Conservation (phyloP, 2,888 invertebrate species). For the Rhodophaea formosa region DNA sequence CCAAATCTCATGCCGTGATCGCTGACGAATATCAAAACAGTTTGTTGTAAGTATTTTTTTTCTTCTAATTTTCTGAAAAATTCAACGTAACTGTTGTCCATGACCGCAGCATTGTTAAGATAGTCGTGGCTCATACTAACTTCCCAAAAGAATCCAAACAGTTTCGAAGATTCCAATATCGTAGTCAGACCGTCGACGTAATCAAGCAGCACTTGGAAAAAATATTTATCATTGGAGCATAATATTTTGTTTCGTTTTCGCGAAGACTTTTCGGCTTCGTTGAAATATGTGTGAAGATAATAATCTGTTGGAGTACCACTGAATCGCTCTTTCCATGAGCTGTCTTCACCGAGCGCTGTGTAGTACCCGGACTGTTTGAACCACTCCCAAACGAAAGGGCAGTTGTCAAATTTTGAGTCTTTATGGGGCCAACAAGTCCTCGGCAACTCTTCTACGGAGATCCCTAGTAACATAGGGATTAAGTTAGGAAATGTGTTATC, state of each 20-base stretch:
- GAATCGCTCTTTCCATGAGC: slow-evolving; percentile 87
- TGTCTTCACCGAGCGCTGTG: slow-evolving; percentile 86
- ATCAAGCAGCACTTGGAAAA: slow-evolving; percentile 85
- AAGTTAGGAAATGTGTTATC: slow-evolving; percentile 97
- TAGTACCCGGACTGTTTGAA: slow-evolving; percentile 92
- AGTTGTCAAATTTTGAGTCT: slow-evolving; percentile 82
- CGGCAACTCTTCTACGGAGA: slow-evolving; percentile 83
- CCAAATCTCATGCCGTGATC: slow-evolving; percentile 96
- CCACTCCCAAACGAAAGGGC: slow-evolving; percentile 77
- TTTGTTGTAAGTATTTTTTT: slow-evolving; percentile 48
- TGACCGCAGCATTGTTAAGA: slow-evolving; percentile 87
- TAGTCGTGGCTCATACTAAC: slow-evolving; percentile 91
- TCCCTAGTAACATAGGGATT: slow-evolving; percentile 88
- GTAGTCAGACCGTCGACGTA: slow-evolving; percentile 84
- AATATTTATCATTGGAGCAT: slow-evolving; percentile 86
- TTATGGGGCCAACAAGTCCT: slow-evolving; percentile 82
- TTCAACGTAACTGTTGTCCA: slow-evolving; percentile 83
- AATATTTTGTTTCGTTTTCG: slow-evolving; percentile 84
- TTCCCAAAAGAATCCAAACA: slow-evolving; percentile 93
- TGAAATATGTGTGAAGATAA: not conserved
- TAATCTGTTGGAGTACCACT: not conserved
- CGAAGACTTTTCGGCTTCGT: slow-evolving; percentile 60
- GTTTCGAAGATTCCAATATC: slow-evolving; percentile 79
- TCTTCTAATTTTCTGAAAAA: slow-evolving; percentile 80
- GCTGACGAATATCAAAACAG: slow-evolving; percentile 87